Evolutionary conservation across 1,140 invertebrate genomes (phyloP).

Genomic region (Coenobita brevimanus): DNA sequence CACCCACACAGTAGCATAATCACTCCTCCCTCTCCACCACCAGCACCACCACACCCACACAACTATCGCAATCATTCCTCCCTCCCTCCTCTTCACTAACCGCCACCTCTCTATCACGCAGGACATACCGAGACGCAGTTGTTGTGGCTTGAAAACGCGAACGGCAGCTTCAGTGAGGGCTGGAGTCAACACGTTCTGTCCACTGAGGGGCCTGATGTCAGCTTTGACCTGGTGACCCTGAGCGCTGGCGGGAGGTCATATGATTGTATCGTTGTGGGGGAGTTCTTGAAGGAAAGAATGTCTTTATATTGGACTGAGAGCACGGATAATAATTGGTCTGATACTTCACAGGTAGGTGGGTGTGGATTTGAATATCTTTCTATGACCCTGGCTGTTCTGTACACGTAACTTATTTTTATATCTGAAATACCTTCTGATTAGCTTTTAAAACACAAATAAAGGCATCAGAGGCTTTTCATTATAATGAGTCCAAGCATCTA

Average conservation of each 20-base stretch:
- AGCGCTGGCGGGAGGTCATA: conserved; percentile 69
- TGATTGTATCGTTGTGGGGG: conserved; percentile 72
- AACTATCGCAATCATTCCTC: background rate
- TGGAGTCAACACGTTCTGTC: conserved; percentile 72
- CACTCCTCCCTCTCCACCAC: background rate
- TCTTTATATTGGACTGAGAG: conserved; percentile 72
- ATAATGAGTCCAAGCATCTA: too few relatives aligned
- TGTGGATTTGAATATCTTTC: too few relatives aligned
- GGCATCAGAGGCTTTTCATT: too few relatives aligned
- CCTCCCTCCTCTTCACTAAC: background rate
- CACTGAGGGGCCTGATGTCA: conserved; percentile 72
- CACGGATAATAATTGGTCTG: conserved; percentile 71
- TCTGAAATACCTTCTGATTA: too few relatives aligned
- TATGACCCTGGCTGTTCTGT: too few relatives aligned
- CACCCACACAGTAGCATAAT: background rate
- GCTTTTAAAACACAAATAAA: too few relatives aligned
- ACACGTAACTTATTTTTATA: too few relatives aligned
- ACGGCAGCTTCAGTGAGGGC: conserved; percentile 55
- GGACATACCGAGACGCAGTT: conserved; percentile 13
- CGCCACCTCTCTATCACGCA: too few relatives aligned
- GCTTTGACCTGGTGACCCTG: conserved; percentile 71
- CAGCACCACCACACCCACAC: background rate
- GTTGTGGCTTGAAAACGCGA: conserved; percentile 60
- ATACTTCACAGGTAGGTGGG: conserved; percentile 70
- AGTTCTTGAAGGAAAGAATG: conserved; percentile 72